A percentile compares a stretch with the other conserved stretches of the same genome.
These are phyloP conservation scores for Neelides sp. DNA, from an alignment of 1,140 invertebrate species.

Conservation along the genomic window DNA sequence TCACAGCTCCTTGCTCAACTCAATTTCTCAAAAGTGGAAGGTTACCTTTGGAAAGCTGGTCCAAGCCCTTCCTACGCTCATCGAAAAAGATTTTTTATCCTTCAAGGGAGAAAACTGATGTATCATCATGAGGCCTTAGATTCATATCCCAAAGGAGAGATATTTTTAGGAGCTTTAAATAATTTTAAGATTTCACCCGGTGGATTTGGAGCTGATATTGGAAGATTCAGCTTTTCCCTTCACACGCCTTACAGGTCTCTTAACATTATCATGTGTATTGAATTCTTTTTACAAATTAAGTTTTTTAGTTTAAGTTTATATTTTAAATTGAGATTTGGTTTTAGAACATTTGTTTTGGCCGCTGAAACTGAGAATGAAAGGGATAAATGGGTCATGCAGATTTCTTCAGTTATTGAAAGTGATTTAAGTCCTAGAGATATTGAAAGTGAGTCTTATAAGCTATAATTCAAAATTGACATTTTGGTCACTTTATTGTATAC, in stretches of 20 bases:
- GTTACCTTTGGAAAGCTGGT: too few relatives aligned
- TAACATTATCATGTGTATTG: too few relatives aligned
- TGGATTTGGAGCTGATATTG: too few relatives aligned
- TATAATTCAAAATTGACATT: too few relatives aligned
- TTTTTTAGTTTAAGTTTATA: too few relatives aligned
- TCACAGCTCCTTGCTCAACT: too few relatives aligned
- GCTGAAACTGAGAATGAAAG: constrained; percentile 60
- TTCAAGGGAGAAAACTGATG: constrained; percentile 81
- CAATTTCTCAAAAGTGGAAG: too few relatives aligned
- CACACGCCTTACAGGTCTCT: constrained; percentile 59
- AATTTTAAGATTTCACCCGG: too few relatives aligned
- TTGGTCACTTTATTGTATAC: too few relatives aligned
- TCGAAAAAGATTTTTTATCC: too few relatives aligned
- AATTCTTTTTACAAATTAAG: too few relatives aligned
- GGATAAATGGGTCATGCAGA: constrained; percentile 61
- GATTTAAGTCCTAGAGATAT: constrained; percentile 65
- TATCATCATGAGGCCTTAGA: constrained; percentile 74
- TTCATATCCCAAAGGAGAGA: constrained; percentile 77
- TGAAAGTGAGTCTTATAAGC: constrained; percentile 56
- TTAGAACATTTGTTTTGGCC: constrained; percentile 61
- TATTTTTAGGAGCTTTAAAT: constrained; percentile 74
- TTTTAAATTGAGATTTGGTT: neutral
- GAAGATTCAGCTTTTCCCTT: constrained; percentile 65
- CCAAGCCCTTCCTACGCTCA: too few relatives aligned
- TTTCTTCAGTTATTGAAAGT: constrained; percentile 57